phyloP scores from a whole-genome alignment of 2,888 invertebrate genomes.

The Bugula neritina region DNA sequence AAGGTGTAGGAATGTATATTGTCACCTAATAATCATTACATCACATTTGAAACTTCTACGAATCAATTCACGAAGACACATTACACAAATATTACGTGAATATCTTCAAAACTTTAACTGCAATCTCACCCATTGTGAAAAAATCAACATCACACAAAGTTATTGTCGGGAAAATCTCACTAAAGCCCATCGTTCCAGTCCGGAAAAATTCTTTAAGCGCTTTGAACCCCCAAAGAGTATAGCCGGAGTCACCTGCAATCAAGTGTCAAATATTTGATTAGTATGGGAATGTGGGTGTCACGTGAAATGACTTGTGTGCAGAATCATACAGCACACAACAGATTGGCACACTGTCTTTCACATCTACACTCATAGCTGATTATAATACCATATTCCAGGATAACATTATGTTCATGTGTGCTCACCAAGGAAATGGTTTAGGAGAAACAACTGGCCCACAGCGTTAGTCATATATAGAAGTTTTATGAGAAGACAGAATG shows the following conservation, averaged over 20 bases:
- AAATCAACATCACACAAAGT: background rate
- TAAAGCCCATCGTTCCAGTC: background rate
- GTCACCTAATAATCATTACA: background rate
- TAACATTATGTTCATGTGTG: no score
- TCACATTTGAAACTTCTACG: no score
- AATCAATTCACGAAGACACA: no score
- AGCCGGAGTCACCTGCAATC: background rate
- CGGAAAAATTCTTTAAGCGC: background rate
- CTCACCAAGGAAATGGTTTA: conserved; percentile 18
- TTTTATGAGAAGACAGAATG: background rate
- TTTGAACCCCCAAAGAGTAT: background rate
- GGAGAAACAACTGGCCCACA: conserved; percentile 5
- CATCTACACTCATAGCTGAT: no score
- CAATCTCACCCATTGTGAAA: background rate
- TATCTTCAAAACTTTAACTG: no score
- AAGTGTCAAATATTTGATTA: no score
- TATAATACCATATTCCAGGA: no score
- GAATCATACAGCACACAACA: no score
- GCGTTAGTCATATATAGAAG: background rate
- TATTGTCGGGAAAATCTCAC: background rate
- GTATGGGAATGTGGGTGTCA: no score
- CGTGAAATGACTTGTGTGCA: no score
- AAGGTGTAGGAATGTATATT: background rate
- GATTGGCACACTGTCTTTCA: no score
- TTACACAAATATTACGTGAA: no score